Base-by-base conservation (phyloP, 2,888 invertebrate genomes). In the Anthoptus insignis region DNA sequence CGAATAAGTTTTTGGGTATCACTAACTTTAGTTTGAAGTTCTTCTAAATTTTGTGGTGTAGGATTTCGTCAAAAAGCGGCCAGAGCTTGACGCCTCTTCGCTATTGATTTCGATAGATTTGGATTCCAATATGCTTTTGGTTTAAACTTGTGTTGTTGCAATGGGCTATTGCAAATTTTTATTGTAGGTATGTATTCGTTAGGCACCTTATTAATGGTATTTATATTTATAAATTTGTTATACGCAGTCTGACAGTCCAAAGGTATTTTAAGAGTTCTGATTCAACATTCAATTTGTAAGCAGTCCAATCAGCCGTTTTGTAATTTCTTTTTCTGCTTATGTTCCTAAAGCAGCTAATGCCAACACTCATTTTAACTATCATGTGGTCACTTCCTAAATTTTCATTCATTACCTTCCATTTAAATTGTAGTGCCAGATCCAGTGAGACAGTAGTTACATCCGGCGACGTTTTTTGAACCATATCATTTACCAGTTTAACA, bases 391-490 rank as follows among this genome's bases (percentile, higher is more conserved):
- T 73, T 0, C 68, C 68, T 14, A 73, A 27, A 9, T 54, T 58
- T 53, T 72, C 73, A 24, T 69, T 73, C 0, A 14, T 14, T 8
- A 68, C 64, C 0, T 24, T 50, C 71, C 72, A 73, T 0, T 50
- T 16, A 50, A 70, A 64, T 1, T 54, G 22, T 5, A 66, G 11
- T 0, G 65, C 63, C 11, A 73, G 58, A 37, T 71, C 68, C 7
- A 58, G 13, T 2, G 66, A 49, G 0, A 13, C 42, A 2, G 69
- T 27, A 1, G 70, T 32, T 0, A 74, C 22, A 45, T 75, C 75
- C 0, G 75, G 75, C 0, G 73, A 56, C 1, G 69, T 66, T 19
- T 56, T 6, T 21, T 72, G 75, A 2, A 74, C 4, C 2, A 2
- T 1, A 3, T 63, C 65, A 50, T 65, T 59, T 1, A 71, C 70